Evolutionary conservation across 2,797 vertebrate species (phyloP).

Genomic region (Spinibarbus caldwelli): DNA sequence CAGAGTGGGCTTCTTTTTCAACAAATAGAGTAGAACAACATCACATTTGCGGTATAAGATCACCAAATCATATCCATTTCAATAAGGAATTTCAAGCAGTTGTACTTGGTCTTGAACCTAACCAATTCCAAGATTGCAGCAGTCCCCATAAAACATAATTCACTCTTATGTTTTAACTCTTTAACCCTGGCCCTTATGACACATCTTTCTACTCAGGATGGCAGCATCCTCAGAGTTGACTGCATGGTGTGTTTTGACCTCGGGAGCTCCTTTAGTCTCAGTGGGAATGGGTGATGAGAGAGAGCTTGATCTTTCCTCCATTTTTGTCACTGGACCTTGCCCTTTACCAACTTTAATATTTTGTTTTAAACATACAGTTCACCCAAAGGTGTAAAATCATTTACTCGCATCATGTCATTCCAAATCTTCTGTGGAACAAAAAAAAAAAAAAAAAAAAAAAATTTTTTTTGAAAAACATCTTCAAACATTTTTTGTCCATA

Average conservation of each 20-base stretch:
- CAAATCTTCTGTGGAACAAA: not conserved
- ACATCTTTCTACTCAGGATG: slow-evolving; percentile 86
- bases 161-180: slow-evolving; percentile 62
- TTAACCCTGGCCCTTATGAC: slow-evolving; percentile 46
- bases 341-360: not conserved
- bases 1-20: slow-evolving; percentile 47
- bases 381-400: not conserved
- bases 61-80: not conserved
- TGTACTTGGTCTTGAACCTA: slow-evolving; percentile 7
- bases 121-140: not conserved
- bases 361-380: not conserved
- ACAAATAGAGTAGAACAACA: not conserved
- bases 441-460: too few relatives aligned
- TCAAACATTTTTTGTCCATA: not conserved
- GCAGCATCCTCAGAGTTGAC: slow-evolving; percentile 81
- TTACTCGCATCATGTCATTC: not conserved
- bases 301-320: slow-evolving; percentile 74
- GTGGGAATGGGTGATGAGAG: slow-evolving; percentile 94
- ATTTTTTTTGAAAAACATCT: not conserved
- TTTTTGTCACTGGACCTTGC: slow-evolving; percentile 33
- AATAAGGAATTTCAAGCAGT: not conserved
- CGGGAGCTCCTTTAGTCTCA: slow-evolving; percentile 78
- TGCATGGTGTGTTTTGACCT: slow-evolving; percentile 93
- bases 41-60: not conserved
- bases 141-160: slow-evolving; percentile 6